Evolutionary conservation across 2,113 vertebrate genomes (phyloP), one percentile per base, ranked within the genome.

Genomic region (Hiodon alosoides): DNA sequence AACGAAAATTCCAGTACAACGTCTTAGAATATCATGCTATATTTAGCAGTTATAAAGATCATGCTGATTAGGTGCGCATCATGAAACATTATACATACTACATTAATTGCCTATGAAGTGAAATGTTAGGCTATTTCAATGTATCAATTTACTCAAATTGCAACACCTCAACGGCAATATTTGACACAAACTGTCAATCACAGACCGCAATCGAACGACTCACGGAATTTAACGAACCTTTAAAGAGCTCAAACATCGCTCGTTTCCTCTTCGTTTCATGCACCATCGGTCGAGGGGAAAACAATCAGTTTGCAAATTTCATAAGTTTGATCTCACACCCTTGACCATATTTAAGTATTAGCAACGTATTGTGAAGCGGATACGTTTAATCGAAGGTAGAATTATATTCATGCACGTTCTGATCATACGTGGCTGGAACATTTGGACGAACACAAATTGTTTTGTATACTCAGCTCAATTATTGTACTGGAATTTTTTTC

Each of bases 1-100:
- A 84, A 64, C 31, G 31, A 75, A 79, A 58, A 86, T 85, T 87
- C 89, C 89, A 89, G 88, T 86, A 87, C 86, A 87, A 86, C 77
- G 74, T 78, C 60, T 84, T 78, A 80, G 78, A 88, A 83, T 83
- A 83, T 85, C 87, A 89, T 87, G 88, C 88, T 84, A 84, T 85
- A 83, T 84, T 76, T 72, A 78, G 80, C 51, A 62, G 58, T 62
- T 48, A 57, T 31, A 54, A 85, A 82, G 81, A 75, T 79, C 88
- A 90, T 90, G 89, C 89, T 80, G 75, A 80, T 81, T 82, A 73
- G 80, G 81, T 81, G 85, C 74, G 72, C 72, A 80, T 81, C 78
- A 62, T 81, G 78, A 74, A 78, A n/a, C 66, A 31, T 60, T 74
- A 71, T 62, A 48, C 54, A 72, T 79, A 11, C 66, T 75, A 77